Conservation (phyloP, 2,113 vertebrate species). For the Aphyosemion australe region DNA sequence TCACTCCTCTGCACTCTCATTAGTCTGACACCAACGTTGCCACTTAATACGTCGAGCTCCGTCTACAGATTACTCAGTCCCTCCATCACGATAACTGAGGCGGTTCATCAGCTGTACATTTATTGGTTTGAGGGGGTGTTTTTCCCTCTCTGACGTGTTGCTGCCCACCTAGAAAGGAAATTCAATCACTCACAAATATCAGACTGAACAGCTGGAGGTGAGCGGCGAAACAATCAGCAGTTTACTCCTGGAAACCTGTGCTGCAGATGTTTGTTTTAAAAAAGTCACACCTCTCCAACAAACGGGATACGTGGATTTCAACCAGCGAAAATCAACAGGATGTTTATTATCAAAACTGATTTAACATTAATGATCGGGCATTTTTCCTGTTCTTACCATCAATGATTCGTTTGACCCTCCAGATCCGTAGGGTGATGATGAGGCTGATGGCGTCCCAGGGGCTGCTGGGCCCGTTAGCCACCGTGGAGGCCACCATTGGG, state of each 20-base stretch:
- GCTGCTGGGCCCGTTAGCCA: constrained; percentile 97
- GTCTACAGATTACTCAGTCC: constrained; percentile 34
- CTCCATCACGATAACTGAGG: constrained; percentile 18
- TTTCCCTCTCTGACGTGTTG: constrained; percentile 8
- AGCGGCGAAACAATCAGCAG: constrained; percentile 23
- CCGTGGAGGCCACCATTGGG: constrained; percentile 98
- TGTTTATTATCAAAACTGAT: no score
- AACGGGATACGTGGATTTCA: no score
- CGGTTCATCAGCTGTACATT: constrained; percentile 30
- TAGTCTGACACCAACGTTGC: constrained; percentile 16
- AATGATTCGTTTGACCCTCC: constrained; percentile 97
- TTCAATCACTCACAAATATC: constrained; percentile 64
- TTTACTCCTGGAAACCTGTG: constrained; percentile 30
- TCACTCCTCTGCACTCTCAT: constrained; percentile 16
- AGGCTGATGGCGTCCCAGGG: constrained; percentile 99
- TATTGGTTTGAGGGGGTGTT: constrained; percentile 15
- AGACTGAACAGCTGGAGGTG: constrained; percentile 52
- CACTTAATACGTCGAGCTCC: constrained; percentile 34
- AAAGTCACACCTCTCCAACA: not conserved
- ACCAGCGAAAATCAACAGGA: no score
- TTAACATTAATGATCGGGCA: no score
- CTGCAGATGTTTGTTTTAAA: constrained; percentile 38
- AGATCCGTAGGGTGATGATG: constrained; percentile 94
- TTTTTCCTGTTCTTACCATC: constrained; percentile 89
- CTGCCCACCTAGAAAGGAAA: constrained; percentile 35